Evolutionary conservation across 2,113 vertebrate species (phyloP).

Genomic region (Crotophaga sulcirostris): DNA sequence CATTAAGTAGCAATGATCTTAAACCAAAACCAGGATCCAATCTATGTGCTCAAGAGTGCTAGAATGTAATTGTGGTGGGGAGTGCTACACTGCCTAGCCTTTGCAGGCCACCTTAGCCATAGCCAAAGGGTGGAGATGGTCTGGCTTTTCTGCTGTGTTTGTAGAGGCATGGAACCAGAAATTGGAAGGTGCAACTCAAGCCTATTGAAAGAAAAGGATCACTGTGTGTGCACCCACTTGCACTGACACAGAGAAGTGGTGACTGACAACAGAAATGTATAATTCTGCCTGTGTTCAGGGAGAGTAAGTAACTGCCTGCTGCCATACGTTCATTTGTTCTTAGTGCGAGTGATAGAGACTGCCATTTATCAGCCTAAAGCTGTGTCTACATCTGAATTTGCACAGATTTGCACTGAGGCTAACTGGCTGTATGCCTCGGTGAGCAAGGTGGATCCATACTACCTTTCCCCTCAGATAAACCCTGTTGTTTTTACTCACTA

Average conservation of each 20-base stretch:
- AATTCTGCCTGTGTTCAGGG: not conserved
- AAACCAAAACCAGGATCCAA: not conserved
- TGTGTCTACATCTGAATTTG: not conserved
- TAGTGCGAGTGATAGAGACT: not conserved
- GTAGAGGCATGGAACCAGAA: not conserved
- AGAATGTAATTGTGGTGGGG: not conserved
- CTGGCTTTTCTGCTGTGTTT: not conserved
- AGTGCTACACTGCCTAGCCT: not conserved
- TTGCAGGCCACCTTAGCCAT: not conserved
- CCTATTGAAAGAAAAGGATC: not conserved
- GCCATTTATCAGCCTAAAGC: not conserved
- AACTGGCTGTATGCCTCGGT: not conserved
- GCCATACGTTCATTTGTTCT: not conserved
- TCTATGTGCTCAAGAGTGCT: not conserved
- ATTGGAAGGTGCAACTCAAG: not conserved
- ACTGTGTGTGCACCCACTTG: fast-evolving
- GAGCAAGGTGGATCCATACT: not conserved
- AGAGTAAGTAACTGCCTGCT: not conserved
- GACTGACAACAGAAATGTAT: not conserved
- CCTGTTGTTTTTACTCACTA: not conserved
- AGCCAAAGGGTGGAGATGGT: not conserved
- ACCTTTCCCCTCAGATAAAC: not conserved
- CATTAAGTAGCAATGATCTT: not conserved
- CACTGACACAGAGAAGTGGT: not conserved
- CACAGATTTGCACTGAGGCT: not conserved